Evolutionary conservation across 2,888 invertebrate species (phyloP).

Genomic region (Synergus gifuensis): DNA sequence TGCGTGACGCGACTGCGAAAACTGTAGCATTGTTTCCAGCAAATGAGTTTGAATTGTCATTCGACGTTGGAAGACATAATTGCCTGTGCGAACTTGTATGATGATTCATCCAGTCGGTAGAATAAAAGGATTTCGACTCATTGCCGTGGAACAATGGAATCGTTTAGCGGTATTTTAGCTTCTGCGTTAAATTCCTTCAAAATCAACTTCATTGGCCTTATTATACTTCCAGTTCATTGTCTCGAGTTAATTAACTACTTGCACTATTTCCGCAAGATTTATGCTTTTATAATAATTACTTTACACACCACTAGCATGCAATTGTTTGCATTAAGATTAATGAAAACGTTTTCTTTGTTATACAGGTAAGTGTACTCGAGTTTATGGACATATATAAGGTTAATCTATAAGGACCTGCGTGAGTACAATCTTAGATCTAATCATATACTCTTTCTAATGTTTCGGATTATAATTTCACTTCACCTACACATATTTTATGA

Average conservation of each 20-base stretch:
- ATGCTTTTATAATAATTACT: background rate
- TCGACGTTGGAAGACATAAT: slow-evolving; percentile 15
- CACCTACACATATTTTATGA: too few species aligned
- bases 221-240: background rate
- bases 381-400: background rate
- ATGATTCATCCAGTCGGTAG: slow-evolving; percentile 24
- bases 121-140: slow-evolving; percentile 38
- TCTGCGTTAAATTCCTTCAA: background rate
- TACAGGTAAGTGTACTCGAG: slow-evolving; percentile 9
- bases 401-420: slow-evolving; percentile 12
- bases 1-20: background rate
- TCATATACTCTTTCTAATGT: too few species aligned
- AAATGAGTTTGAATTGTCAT: slow-evolving; percentile 27
- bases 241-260: slow-evolving; percentile 15
- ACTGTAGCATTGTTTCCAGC: slow-evolving; percentile 1
- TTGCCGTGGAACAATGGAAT: slow-evolving; percentile 27
- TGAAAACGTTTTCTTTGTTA: slow-evolving; percentile 32
- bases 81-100: slow-evolving; percentile 37
- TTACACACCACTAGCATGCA: background rate
- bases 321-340: slow-evolving; percentile 11
- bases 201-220: slow-evolving; percentile 28
- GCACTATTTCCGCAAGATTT: background rate
- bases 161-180: slow-evolving; percentile 30
- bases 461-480: too few species aligned
- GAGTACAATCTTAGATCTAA: background rate